Percentiles rank a stretch among this genome's conserved stretches.
phyloP scores from a whole-genome alignment of 2,797 vertebrate species.

The Mormyrus hasselquistii region DNA sequence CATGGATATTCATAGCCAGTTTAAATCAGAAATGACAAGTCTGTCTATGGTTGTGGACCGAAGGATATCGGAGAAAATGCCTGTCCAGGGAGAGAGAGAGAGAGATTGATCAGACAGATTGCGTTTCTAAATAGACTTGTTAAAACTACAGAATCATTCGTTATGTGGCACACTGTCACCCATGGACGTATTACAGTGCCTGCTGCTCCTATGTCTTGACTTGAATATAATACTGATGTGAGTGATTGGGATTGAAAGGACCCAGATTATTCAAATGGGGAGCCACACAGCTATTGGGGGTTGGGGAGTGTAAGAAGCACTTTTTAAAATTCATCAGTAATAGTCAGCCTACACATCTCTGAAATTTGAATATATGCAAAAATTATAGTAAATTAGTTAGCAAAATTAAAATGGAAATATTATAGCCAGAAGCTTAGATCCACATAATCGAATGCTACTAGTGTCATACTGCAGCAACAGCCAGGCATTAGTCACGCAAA shows the following conservation, averaged over 20 bases:
- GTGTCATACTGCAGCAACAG: neutral
- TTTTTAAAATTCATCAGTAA: neutral
- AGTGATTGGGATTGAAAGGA: neutral
- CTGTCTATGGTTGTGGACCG: neutral
- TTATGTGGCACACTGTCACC: neutral
- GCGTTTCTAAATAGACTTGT: neutral
- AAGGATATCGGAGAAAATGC: neutral
- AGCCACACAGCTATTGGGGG: neutral
- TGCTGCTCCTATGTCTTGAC: neutral
- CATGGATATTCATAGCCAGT: neutral
- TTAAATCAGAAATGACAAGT: neutral
- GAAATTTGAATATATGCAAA: slow-evolving; percentile 6
- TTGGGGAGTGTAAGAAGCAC: neutral
- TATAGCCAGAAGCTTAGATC: neutral
- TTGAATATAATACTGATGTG: neutral
- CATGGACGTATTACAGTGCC: neutral
- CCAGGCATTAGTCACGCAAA: slow-evolving; percentile 4
- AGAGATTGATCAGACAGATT: neutral
- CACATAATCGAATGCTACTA: neutral
- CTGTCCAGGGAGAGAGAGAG: neutral
- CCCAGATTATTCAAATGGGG: neutral
- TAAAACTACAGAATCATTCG: neutral
- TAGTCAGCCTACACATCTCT: slow-evolving; percentile 10
- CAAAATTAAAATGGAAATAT: slow-evolving; percentile 13
- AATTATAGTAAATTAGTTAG: neutral